Conservation (phyloP, 2,113 vertebrate species). For the Taurulus bubalis region DNA sequence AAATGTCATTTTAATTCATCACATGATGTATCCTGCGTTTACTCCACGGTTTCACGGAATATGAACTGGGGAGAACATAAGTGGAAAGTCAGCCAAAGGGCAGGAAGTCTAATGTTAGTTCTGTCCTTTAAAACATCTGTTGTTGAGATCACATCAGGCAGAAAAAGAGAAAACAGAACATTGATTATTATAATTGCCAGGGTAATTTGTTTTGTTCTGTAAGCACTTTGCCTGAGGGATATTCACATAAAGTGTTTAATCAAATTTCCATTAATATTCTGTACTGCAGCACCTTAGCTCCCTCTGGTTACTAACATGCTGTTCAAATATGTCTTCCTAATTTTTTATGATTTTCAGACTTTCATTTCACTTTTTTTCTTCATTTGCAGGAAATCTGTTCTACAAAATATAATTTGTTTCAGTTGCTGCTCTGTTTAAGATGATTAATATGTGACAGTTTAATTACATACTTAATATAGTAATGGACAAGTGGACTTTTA, state of each 20-base stretch:
- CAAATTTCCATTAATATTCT: constrained; percentile 70
- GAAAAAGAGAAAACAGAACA: constrained; percentile 56
- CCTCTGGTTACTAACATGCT: constrained; percentile 58
- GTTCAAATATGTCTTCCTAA: constrained; percentile 53
- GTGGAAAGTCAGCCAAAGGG: constrained; percentile 27
- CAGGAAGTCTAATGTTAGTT: constrained; percentile 35
- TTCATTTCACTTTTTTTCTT: constrained; percentile 36
- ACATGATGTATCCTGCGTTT: constrained; percentile 3
- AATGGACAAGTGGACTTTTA: constrained; percentile 31
- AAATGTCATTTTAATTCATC: constrained; percentile 12
- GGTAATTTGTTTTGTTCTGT: constrained; percentile 73
- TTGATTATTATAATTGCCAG: constrained; percentile 65
- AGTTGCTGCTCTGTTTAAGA: constrained; percentile 11
- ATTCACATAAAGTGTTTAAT: constrained; percentile 64
- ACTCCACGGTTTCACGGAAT: not conserved
- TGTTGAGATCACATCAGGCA: constrained; percentile 41
- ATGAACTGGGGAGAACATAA: constrained; percentile 2
- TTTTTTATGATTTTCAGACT: constrained; percentile 47
- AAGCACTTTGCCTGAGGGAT: constrained; percentile 65
- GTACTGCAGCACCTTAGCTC: constrained; percentile 60
- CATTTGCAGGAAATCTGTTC: constrained; percentile 38
- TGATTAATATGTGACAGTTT: constrained; percentile 36
- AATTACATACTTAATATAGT: constrained; percentile 40
- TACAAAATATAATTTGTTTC: constrained; percentile 37
- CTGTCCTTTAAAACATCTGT: constrained; percentile 62